Percentiles rank a stretch among this genome's conserved stretches.
phyloP scores from a whole-genome alignment of 2,797 vertebrate species.

The Myoxocephalus aenaeus region DNA sequence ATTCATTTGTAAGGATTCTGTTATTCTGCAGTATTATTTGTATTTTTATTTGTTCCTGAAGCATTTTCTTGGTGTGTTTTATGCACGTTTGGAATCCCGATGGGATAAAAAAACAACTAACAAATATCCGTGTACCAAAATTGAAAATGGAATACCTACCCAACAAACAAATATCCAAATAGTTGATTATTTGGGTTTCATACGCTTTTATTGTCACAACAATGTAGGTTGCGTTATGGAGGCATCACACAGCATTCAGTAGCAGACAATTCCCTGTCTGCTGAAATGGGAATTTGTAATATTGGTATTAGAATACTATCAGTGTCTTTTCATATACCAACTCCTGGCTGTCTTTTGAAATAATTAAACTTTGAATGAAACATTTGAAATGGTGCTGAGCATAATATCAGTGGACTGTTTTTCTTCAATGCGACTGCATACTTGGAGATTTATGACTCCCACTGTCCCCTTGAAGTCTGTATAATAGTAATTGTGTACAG shows the following conservation, averaged over 20 bases:
- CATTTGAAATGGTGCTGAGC: conserved; percentile 32
- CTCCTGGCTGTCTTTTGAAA: conserved; percentile 26
- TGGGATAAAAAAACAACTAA: no score
- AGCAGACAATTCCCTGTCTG: neutral
- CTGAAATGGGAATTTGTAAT: neutral
- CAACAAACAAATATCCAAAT: no score
- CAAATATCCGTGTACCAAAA: no score
- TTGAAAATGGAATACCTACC: no score
- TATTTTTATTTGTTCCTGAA: no score
- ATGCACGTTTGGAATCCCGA: no score
- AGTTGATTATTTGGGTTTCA: neutral
- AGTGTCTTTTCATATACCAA: neutral
- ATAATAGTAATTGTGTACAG: conserved; percentile 65
- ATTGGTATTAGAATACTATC: conserved; percentile 11
- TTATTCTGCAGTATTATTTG: no score
- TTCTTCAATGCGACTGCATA: conserved; percentile 21
- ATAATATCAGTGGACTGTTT: conserved; percentile 16
- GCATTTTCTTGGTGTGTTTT: no score
- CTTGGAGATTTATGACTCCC: conserved; percentile 40
- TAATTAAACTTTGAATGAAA: conserved; percentile 31
- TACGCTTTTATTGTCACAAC: neutral
- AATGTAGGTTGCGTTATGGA: neutral
- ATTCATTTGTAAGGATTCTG: no score
- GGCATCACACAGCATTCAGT: neutral
- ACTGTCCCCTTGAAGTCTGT: conserved; percentile 55